A percentile compares a stretch with the other conserved stretches of the same genome.
phyloP scores from a whole-genome alignment of 2,888 invertebrate genomes.

The Clitarchus hookeri region DNA sequence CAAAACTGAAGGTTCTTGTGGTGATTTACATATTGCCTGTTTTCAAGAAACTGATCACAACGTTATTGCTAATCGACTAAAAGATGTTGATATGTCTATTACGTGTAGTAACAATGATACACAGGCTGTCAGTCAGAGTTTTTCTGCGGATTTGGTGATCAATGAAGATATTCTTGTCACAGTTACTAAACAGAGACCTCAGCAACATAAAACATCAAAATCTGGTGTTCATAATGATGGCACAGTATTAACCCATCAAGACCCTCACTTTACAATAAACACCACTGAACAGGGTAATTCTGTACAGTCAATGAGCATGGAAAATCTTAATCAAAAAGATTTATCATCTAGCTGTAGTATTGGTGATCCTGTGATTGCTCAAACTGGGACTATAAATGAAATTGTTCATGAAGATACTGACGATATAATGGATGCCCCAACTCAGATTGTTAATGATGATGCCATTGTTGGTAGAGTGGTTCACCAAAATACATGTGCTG shows the following conservation, averaged over 20 bases:
- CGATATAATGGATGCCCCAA: too few relatives aligned
- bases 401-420: too few relatives aligned
- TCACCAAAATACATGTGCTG: too few relatives aligned
- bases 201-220: neutral
- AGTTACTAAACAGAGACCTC: neutral
- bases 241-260: neutral
- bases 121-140: neutral
- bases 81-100: too few relatives aligned
- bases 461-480: too few relatives aligned
- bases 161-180: neutral
- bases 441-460: too few relatives aligned
- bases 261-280: neutral
- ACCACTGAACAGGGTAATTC: neutral
- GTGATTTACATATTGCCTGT: too few relatives aligned
- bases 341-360: neutral
- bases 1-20: too few relatives aligned
- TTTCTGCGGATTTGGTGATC: neutral
- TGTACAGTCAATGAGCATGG: neutral
- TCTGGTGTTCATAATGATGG: neutral
- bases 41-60: too few relatives aligned
- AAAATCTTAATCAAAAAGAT: neutral
- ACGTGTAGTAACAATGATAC: neutral
- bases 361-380: too few relatives aligned
- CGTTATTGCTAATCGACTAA: too few relatives aligned
- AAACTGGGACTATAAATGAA: too few relatives aligned